phyloP scores from a whole-genome alignment of 2,888 invertebrate genomes.

The Agriopis marginaria region DNA sequence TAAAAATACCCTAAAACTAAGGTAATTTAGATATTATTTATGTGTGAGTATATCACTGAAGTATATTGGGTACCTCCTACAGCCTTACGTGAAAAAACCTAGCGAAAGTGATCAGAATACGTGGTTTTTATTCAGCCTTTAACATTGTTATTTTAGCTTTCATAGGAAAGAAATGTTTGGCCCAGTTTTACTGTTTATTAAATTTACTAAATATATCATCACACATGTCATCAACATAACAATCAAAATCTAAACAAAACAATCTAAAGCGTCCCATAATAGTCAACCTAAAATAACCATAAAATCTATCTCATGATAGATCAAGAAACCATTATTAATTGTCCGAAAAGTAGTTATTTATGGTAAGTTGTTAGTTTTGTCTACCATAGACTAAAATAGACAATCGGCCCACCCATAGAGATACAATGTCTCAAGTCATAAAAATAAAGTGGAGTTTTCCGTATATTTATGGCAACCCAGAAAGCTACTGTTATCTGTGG shows the following conservation, averaged over 20 bases:
- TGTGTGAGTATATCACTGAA: too few species aligned
- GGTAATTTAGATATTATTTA: too few species aligned
- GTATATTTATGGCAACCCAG: slow-evolving; percentile 61
- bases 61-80: too few species aligned
- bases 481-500: slow-evolving; percentile 63
- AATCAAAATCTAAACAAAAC: slow-evolving; percentile 35
- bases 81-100: too few species aligned
- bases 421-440: slow-evolving; percentile 67
- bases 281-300: slow-evolving; percentile 55
- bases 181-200: neutral
- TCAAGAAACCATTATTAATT: slow-evolving; percentile 80
- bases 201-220: neutral
- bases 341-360: slow-evolving; percentile 82
- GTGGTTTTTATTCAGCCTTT: too few species aligned
- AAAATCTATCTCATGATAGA: slow-evolving; percentile 68
- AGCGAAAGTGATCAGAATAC: too few species aligned
- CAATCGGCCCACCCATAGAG: slow-evolving; percentile 76
- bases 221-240: slow-evolving; percentile 9
- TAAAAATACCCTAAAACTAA: too few species aligned
- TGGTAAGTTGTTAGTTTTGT: slow-evolving; percentile 73
- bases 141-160: neutral
- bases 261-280: slow-evolving; percentile 40
- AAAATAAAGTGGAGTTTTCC: slow-evolving; percentile 67
- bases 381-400: slow-evolving; percentile 72
- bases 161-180: too few species aligned